These are phyloP conservation scores for Lepisosteus osseus DNA, from an alignment of 2,113 vertebrate species.

Conservation along the genomic window DNA sequence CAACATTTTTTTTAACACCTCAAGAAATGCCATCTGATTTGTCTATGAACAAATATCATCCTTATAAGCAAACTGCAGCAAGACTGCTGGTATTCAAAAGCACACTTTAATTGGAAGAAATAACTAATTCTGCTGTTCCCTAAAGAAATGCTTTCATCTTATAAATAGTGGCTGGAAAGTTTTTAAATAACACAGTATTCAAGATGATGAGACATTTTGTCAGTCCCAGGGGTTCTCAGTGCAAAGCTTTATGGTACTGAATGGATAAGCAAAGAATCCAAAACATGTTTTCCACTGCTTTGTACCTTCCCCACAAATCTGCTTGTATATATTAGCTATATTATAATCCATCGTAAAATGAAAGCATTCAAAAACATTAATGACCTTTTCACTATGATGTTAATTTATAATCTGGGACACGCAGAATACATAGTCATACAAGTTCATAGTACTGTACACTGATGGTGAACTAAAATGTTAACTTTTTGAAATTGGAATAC, in stretches of 20 bases:
- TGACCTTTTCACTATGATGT: too few relatives aligned
- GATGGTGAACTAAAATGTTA: too few relatives aligned
- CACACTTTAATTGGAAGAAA: constrained; percentile 59
- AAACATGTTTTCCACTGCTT: constrained; percentile 48
- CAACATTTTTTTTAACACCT: constrained; percentile 39
- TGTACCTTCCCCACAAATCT: constrained; percentile 52
- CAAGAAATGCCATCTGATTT: constrained; percentile 23
- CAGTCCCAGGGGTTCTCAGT: constrained; percentile 45
- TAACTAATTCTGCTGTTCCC: constrained; percentile 61
- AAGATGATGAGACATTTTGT: constrained; percentile 53
- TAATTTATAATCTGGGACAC: too few relatives aligned
- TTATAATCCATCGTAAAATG: not conserved
- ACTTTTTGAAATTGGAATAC: too few relatives aligned
- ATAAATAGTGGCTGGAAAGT: constrained; percentile 64
- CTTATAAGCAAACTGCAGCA: constrained; percentile 32
- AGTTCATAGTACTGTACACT: too few relatives aligned
- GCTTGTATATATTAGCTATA: constrained; percentile 44
- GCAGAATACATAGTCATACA: too few relatives aligned
- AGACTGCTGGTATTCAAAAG: constrained; percentile 44
- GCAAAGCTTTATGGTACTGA: constrained; percentile 60
- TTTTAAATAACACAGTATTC: constrained; percentile 56
- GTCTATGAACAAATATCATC: constrained; percentile 43
- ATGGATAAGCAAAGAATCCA: constrained; percentile 43
- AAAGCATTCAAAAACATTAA: not conserved
- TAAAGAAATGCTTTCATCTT: constrained; percentile 68